phyloP scores from a whole-genome alignment of 2,888 invertebrate genomes.

The Cheiracanthium punctorium region DNA sequence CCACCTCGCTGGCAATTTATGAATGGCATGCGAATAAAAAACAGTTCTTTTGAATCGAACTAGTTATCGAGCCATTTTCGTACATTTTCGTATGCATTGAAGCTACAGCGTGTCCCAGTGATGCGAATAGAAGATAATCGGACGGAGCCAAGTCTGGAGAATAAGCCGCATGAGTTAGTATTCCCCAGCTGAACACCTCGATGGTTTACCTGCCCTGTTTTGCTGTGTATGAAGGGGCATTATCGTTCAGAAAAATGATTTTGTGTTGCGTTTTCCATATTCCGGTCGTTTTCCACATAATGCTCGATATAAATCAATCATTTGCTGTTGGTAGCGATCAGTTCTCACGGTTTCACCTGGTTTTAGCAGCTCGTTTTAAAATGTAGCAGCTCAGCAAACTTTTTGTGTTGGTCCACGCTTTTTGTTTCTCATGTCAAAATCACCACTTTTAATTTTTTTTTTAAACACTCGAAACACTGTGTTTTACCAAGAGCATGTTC shows the following conservation, averaged over 20 bases:
- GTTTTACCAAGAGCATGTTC: neutral
- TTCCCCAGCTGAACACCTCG: too few species aligned
- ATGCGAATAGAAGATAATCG: neutral
- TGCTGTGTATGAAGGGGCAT: too few species aligned
- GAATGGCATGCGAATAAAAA: neutral
- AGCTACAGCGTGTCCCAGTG: neutral
- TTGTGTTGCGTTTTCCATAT: too few species aligned
- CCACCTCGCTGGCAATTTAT: neutral
- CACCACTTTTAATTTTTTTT: too few species aligned
- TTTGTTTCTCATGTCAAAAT: neutral
- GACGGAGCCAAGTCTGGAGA: neutral
- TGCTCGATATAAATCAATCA: neutral
- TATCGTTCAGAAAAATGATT: too few species aligned
- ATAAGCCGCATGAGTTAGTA: too few species aligned
- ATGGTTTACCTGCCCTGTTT: too few species aligned
- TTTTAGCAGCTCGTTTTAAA: neutral
- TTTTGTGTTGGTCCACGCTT: neutral
- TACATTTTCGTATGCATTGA: neutral
- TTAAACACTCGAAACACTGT: neutral
- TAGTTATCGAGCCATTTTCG: neutral
- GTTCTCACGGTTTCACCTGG: neutral
- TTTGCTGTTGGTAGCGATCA: neutral
- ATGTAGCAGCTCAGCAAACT: neutral
- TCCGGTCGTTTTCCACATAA: neutral
- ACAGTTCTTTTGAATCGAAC: neutral